Percentiles rank a stretch among this genome's conserved stretches.
phyloP scores from a whole-genome alignment of 2,113 vertebrate species.

The Suncus etruscus region DNA sequence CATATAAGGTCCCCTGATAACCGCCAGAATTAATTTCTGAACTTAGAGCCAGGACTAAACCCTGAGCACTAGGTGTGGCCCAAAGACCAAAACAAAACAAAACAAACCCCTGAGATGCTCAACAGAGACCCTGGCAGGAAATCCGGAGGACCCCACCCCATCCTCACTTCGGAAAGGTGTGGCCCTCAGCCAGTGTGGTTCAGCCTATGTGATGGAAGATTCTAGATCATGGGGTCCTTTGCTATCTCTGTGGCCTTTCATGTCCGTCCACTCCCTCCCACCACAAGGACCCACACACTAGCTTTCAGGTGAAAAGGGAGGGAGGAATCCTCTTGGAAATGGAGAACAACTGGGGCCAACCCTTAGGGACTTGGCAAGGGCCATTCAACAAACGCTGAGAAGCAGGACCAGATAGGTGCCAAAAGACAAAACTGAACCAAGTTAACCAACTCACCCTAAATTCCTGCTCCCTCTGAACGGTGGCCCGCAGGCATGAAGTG shows the following conservation, averaged over 20 bases:
- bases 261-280: not conserved
- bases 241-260: not conserved
- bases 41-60: too few relatives aligned
- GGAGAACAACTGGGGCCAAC: not conserved
- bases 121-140: not conserved
- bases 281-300: not conserved
- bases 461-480: conserved; percentile 51
- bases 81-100: too few relatives aligned
- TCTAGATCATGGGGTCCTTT: not conserved
- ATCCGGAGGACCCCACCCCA: too few relatives aligned
- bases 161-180: not conserved
- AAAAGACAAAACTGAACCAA: not conserved
- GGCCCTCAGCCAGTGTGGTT: not conserved
- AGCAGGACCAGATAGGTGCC: not conserved
- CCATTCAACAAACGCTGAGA: conserved; percentile 24
- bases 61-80: too few relatives aligned
- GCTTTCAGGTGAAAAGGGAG: not conserved
- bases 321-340: not conserved
- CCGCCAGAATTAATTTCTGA: too few relatives aligned
- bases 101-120: too few relatives aligned
- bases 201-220: too few relatives aligned
- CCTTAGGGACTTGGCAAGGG: not conserved
- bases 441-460: not conserved
- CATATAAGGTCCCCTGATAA: too few relatives aligned
- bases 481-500: conserved; percentile 20